These are phyloP conservation scores for Falco novaeseelandiae DNA, from an alignment of 2,797 vertebrate species.

Conservation along the genomic window DNA sequence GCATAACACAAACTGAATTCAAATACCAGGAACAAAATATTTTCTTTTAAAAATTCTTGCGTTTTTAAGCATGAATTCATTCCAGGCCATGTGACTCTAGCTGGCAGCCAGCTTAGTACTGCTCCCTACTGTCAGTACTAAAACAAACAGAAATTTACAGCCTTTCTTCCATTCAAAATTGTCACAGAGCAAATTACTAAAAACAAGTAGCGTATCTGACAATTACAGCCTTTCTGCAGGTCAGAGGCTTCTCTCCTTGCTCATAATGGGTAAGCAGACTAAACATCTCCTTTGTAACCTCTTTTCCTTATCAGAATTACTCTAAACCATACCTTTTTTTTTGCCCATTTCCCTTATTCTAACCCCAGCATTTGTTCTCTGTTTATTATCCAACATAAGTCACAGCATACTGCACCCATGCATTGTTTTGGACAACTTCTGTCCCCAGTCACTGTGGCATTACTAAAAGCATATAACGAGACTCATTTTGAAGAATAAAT, in stretches of 20 bases:
- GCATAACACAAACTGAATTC: neutral
- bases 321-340: neutral
- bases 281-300: neutral
- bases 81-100: neutral
- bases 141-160: slow-evolving; percentile 43
- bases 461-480: neutral
- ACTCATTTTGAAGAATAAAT: neutral
- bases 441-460: neutral
- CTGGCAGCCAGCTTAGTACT: slow-evolving; percentile 63
- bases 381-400: neutral
- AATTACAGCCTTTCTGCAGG: neutral
- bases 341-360: neutral
- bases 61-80: neutral
- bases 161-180: neutral
- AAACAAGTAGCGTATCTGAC: neutral
- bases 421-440: neutral
- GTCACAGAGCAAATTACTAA: neutral
- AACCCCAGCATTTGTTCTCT: neutral
- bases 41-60: slow-evolving; percentile 17
- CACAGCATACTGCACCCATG: neutral
- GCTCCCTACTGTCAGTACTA: slow-evolving; percentile 65
- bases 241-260: neutral
- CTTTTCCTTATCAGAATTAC: neutral
- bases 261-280: neutral
- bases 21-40: neutral